These are phyloP conservation scores for Vanessa atalanta DNA, from an alignment of 1,140 invertebrate species.

Conservation along the genomic window DNA sequence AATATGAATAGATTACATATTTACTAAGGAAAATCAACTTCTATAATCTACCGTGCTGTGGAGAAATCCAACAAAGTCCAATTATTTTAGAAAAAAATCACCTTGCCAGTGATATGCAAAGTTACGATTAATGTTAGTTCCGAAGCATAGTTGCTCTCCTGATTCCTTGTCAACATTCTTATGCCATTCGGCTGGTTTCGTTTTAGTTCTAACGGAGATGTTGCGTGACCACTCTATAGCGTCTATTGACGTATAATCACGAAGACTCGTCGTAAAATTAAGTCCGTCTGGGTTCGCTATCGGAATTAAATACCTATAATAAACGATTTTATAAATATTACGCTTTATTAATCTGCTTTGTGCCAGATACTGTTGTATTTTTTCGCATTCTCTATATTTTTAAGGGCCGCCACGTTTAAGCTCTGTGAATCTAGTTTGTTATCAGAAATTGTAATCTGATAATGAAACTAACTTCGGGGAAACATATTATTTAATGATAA, in stretches of 20 bases:
- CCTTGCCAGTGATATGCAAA: constrained; percentile 76
- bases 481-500: no score
- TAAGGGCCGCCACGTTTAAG: no score
- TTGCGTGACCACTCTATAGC: constrained; percentile 54
- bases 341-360: no score
- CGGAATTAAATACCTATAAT: constrained; percentile 65
- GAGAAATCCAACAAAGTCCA: no score
- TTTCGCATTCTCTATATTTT: no score
- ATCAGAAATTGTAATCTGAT: no score
- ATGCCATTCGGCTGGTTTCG: constrained; percentile 57
- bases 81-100: constrained; percentile 29
- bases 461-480: no score
- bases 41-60: no score
- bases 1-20: no score
- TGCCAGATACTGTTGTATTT: no score
- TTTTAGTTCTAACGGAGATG: constrained; percentile 43
- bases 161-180: constrained; percentile 63
- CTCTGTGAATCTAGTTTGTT: no score
- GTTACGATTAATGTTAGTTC: constrained; percentile 70
- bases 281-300: constrained; percentile 67
- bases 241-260: constrained; percentile 41
- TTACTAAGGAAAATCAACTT: no score
- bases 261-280: constrained; percentile 57
- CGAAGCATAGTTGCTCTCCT: constrained; percentile 52
- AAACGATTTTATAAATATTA: constrained; percentile 5